Evolutionary conservation across 92 coral and sea anemone species (phyloP), one percentile per base, ranked within the genome.

Genomic region (Phenganax subtilis): DNA sequence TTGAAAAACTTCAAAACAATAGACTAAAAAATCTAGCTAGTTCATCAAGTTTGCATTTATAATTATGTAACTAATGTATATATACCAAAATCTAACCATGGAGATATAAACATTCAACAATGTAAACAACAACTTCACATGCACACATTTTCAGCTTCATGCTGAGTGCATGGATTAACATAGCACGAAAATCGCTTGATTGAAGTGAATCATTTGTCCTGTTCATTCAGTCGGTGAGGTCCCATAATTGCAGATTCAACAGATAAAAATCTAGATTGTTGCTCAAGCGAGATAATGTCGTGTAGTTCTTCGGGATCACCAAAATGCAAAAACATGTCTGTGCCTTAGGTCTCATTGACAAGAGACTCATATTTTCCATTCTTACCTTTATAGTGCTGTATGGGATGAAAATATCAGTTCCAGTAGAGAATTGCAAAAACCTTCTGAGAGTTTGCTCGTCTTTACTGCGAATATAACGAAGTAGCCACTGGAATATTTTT

Each of bases 341-440:
- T 6, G 86, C 88, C 47, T 68, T 81, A 59, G 89, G 92, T 51
- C 92, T 60, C 87, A 89, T 86, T 12, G 92, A 80, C 20, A 20
- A 59, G 27, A 60, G 73, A 25, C 76, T 29, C 89, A 87, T 87
- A 28, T 70, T 70, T 54, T 77, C 71, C 37, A 77, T 68, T 73
- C 86, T 76, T 56, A 87, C 84, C 15, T 27, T 37, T 11, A 87
- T 82, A 12, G 20, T n/a, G 16, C 31, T 67, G 9, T 37, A 61
- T 25, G 89, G 89, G 54, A 76, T 56, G 25, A 83, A 70, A 17
- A 76, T 72, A 29, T 87, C 89, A 2, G 63, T 55, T 4, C 80
- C 89, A 51, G 86, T 87, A 16, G 84, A 87, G 72, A 76, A 87
- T 55, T 84, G 75, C 14, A 87, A 73, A 72, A 87, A 87, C 37